Conservation (phyloP, 2,888 invertebrate genomes). For the Apotomis capreana region DNA sequence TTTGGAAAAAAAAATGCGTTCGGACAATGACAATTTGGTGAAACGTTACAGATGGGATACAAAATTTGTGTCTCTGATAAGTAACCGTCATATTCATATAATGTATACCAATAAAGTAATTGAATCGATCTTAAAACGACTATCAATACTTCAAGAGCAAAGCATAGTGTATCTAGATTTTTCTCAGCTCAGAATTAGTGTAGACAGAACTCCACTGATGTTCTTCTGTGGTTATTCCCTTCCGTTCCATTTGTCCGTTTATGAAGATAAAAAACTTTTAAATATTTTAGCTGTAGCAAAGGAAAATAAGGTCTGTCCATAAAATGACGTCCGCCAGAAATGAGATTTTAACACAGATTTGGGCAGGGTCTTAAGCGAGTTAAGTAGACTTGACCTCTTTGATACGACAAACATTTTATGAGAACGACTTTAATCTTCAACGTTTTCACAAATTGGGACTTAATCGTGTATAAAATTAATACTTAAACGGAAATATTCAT, state of each 20-base stretch:
- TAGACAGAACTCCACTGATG: background rate
- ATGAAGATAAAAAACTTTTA: constrained; percentile 7
- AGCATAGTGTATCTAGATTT: too few relatives aligned
- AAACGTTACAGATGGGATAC: too few relatives aligned
- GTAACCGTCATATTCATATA: too few relatives aligned
- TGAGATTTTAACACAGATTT: constrained; percentile 21
- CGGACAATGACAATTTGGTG: too few relatives aligned
- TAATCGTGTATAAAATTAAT: too few relatives aligned
- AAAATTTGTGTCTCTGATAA: too few relatives aligned
- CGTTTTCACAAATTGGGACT: background rate
- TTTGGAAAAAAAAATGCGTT: too few relatives aligned
- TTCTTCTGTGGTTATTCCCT: background rate
- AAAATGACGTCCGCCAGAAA: constrained; percentile 8
- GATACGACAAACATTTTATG: constrained; percentile 1
- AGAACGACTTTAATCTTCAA: background rate
- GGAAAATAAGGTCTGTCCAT: constrained; percentile 25
- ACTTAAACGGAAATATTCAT: too few relatives aligned
- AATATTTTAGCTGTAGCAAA: background rate
- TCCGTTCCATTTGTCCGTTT: background rate
- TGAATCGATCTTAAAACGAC: background rate
- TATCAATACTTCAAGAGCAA: too few relatives aligned
- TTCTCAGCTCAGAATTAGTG: too few relatives aligned
- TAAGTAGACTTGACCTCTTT: background rate
- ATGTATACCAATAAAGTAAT: too few relatives aligned
- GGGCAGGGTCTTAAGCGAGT: background rate